phyloP scores from a whole-genome alignment of 2,888 invertebrate species.

The Andrena hattorfiana region DNA sequence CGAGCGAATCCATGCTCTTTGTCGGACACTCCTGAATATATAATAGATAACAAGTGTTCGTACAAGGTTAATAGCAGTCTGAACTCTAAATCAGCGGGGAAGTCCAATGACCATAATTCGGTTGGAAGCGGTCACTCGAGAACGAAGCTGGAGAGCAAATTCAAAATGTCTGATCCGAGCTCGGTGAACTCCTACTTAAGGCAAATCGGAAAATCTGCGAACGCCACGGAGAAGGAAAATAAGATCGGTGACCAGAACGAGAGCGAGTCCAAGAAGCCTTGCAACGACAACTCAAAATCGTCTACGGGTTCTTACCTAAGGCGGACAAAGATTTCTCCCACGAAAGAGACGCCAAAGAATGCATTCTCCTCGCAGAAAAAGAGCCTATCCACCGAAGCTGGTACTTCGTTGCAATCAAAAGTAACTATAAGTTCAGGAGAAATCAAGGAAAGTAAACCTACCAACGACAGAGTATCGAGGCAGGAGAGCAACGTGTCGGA shows the following conservation, averaged over 20 bases:
- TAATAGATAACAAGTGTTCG: conserved; percentile 76
- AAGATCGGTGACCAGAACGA: conserved; percentile 69
- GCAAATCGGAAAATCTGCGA: conserved; percentile 80
- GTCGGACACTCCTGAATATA: conserved; percentile 71
- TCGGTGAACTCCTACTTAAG: conserved; percentile 79
- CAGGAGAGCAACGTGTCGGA: conserved; percentile 72
- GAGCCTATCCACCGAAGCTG: conserved; percentile 49
- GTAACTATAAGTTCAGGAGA: conserved; percentile 41
- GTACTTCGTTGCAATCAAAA: conserved; percentile 60
- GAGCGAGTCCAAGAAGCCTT: conserved; percentile 66
- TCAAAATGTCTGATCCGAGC: conserved; percentile 76
- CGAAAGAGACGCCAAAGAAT: conserved; percentile 80
- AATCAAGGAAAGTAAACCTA: not conserved
- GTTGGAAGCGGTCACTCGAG: conserved; percentile 32
- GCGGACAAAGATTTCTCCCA: conserved; percentile 83
- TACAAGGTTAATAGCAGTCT: conserved; percentile 74
- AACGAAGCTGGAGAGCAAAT: conserved; percentile 69
- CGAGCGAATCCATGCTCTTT: conserved; percentile 69
- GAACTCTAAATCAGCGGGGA: conserved; percentile 58
- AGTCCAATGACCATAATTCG: conserved; percentile 54
- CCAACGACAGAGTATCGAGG: conserved; percentile 58
- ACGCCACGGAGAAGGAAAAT: conserved; percentile 76
- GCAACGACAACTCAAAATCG: conserved; percentile 66
- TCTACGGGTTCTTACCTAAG: conserved; percentile 79
- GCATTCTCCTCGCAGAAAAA: conserved; percentile 75